phyloP scores from a whole-genome alignment of 2,113 vertebrate species.

The Synchiropus splendidus region DNA sequence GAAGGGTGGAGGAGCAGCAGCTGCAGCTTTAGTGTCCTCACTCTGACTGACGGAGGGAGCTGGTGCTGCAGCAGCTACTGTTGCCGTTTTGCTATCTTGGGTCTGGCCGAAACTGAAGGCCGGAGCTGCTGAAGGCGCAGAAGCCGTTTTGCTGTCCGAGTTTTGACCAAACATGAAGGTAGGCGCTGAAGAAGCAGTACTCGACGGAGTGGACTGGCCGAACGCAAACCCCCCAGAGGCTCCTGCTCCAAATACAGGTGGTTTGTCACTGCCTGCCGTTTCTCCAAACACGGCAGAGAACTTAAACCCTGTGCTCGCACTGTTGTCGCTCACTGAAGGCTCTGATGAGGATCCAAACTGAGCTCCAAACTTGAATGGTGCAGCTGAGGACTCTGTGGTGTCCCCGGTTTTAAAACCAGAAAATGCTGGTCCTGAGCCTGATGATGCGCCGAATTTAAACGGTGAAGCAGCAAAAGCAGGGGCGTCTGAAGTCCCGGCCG shows the following conservation, averaged over 20 bases:
- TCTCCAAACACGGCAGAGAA: constrained; percentile 47
- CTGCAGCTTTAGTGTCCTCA: constrained; percentile 45
- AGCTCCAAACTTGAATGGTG: constrained; percentile 57
- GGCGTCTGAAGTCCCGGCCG: constrained; percentile 60
- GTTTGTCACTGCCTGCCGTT: constrained; percentile 69
- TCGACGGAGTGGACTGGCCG: too few relatives aligned
- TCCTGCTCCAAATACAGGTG: constrained; percentile 61
- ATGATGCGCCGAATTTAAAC: constrained; percentile 77
- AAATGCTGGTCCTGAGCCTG: constrained; percentile 30
- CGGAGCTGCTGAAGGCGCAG: constrained; percentile 44
- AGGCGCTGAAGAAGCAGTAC: constrained; percentile 39
- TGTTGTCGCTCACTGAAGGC: constrained; percentile 42
- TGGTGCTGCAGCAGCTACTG: constrained; percentile 16
- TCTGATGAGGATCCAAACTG: constrained; percentile 46
- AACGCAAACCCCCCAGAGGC: too few relatives aligned
- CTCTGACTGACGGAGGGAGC: constrained; percentile 32
- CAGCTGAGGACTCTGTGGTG: constrained; percentile 23
- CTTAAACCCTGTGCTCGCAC: constrained; percentile 44
- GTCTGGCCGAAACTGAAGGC: constrained; percentile 71
- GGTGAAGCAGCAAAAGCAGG: constrained; percentile 55
- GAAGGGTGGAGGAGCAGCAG: background rate
- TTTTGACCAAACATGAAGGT: constrained; percentile 72
- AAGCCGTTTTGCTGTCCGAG: constrained; percentile 67
- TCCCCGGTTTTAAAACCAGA: constrained; percentile 77
- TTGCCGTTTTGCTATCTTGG: constrained; percentile 62